These are phyloP conservation scores for Cataglyphis altisquamis DNA, from an alignment of 2,888 invertebrate species.

Conservation along the genomic window DNA sequence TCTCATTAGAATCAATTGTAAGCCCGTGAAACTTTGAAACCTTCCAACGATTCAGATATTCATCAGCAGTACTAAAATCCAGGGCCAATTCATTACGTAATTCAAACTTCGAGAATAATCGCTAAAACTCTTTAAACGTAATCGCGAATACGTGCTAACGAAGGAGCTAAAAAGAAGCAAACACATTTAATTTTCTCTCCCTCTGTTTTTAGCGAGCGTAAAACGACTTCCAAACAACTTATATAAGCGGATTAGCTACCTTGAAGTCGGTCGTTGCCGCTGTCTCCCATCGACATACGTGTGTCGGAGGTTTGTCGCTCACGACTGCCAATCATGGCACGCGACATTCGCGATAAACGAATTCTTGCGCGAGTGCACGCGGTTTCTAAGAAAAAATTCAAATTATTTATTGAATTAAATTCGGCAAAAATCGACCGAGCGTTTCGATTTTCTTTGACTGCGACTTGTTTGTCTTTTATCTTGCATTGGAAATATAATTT, in stretches of 20 bases:
- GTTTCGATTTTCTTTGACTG: background rate
- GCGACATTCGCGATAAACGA: background rate
- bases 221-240: conserved; percentile 74
- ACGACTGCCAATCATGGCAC: conserved; percentile 64
- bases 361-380: background rate
- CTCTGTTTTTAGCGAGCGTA: conserved; percentile 29
- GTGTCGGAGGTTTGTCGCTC: conserved; percentile 69
- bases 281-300: conserved; percentile 72
- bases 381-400: background rate
- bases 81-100: background rate
- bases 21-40: background rate
- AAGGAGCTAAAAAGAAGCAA: background rate
- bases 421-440: background rate
- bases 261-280: conserved; percentile 84
- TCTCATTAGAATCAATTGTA: conserved; percentile 6
- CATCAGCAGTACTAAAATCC: background rate
- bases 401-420: conserved; percentile 16
- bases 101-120: background rate
- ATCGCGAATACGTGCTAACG: conserved; percentile 17
- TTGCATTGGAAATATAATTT: conserved; percentile 1
- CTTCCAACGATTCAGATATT: background rate
- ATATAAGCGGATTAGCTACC: conserved; percentile 81
- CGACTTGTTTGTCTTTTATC: background rate
- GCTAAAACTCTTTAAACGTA: conserved; percentile 6
- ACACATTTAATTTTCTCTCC: conserved; percentile 14